Percentiles rank a stretch among this genome's conserved stretches.
Conservation (phyloP, 2,113 vertebrate genomes). For the Psittacus erithacus region DNA sequence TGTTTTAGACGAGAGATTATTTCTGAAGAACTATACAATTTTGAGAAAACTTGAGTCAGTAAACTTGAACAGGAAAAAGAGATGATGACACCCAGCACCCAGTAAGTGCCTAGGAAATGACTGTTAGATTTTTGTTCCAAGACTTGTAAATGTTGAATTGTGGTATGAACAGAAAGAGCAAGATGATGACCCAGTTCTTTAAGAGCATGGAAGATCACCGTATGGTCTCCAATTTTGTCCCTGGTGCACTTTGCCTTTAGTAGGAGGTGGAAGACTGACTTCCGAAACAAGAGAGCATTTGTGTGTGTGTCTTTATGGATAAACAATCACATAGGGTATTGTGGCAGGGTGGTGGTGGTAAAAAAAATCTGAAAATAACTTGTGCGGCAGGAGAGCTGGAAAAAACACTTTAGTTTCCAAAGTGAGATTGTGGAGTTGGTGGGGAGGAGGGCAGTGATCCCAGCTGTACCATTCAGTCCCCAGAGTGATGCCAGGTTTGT, state of each 20-base stretch:
- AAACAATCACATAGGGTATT: not conserved
- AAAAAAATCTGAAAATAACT: not conserved
- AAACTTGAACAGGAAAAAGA: not conserved
- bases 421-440: too few relatives aligned
- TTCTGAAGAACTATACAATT: not conserved
- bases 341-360: not conserved
- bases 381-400: not conserved
- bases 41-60: not conserved
- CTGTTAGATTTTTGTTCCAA: not conserved
- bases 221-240: not conserved
- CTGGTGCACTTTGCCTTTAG: not conserved
- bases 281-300: not conserved
- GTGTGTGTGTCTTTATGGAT: not conserved
- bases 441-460: not conserved
- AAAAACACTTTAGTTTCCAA: not conserved
- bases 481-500: not conserved
- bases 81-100: too few relatives aligned
- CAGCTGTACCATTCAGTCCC: fast-evolving
- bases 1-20: not conserved
- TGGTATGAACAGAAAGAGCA: not conserved
- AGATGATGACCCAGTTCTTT: not conserved
- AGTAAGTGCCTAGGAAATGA: not conserved
- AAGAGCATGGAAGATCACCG: not conserved
- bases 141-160: not conserved
- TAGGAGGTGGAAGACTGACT: not conserved